A percentile compares a stretch with the other conserved stretches of the same genome.
phyloP scores from a whole-genome alignment of 2,888 invertebrate species.

The Heliconius cydno region DNA sequence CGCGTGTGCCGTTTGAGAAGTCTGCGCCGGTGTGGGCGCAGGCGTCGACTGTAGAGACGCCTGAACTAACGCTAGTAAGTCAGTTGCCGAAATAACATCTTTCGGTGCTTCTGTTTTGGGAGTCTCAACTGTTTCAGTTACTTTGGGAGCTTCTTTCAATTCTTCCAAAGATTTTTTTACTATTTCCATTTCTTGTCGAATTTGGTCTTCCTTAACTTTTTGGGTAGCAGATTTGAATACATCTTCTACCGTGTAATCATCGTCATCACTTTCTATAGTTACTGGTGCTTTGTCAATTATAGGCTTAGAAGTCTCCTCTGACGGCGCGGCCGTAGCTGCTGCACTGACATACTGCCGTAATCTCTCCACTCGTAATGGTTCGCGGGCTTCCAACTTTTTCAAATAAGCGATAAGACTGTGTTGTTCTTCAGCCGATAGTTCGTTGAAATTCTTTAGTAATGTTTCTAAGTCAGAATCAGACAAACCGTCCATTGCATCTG shows the following conservation, averaged over 20 bases:
- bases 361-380: constrained; percentile 90
- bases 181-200: constrained; percentile 83
- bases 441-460: constrained; percentile 89
- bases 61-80: constrained; percentile 71
- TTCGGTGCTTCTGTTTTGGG: constrained; percentile 45
- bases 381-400: constrained; percentile 90
- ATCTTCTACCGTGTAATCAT: constrained; percentile 93
- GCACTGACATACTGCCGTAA: constrained; percentile 89
- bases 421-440: constrained; percentile 91
- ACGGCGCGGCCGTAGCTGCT: constrained; percentile 54
- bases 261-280: constrained; percentile 86
- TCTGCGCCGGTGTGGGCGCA: constrained; percentile 43
- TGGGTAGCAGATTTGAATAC: constrained; percentile 89
- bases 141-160: constrained; percentile 52
- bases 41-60: constrained; percentile 66
- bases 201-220: constrained; percentile 86
- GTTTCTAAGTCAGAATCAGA: constrained; percentile 92
- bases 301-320: constrained; percentile 13
- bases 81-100: constrained; percentile 67
- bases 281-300: constrained; percentile 47
- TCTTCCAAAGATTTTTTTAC: constrained; percentile 76
- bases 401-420: constrained; percentile 91
- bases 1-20: constrained; percentile 36
- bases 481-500: constrained; percentile 87
- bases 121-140: constrained; percentile 39